Base-by-base conservation (phyloP, 2,797 vertebrate species). In the Sebastes dallii region DNA sequence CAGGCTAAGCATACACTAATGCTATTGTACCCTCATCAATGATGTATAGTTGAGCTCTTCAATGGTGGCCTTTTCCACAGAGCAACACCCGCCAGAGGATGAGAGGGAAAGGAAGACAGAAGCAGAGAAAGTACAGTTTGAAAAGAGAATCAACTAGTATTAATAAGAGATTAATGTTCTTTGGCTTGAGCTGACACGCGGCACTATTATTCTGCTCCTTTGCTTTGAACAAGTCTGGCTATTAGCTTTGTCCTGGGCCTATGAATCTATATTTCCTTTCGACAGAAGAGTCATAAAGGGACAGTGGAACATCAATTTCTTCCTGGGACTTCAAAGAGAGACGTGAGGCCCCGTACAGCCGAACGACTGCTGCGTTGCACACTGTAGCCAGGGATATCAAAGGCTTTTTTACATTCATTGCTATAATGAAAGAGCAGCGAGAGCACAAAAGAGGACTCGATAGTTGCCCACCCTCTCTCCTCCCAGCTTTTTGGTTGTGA, bases 1-100 rank as follows among this genome's bases (percentile, higher is more conserved):
- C 90, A 92, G 89, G 91, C 88, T 93, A 81, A 90, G 88, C 91
- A 87, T 92, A 88, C 87, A 75, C 92, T 93, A 93, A 92, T 92
- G 84, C 90, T 87, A 92, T 94, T 94, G 93, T 92, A 88, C 75
- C 87, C 87, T 94, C 92, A 95, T 94, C 93, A 92, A 78, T 95
- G 92, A 95, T 91, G 92, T 94, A 95, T 89, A 83, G 92, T 86
- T 65, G 83, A 91, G 90, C 88, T 88, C 87, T 74, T 93, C 88
- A 82, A 72, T 81, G 87, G 89, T 86, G 91, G 83, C 90, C 83
- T 91, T 84, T 75, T 87, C 86, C 83, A 71, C 83, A 80, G 88
- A 91, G 88, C 77, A 81, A 61, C 66, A 66, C 66, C 81, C 90
- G 46, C 82, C 78, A 46, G 84, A 89, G 86, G 82, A 74, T 12